phyloP scores from a whole-genome alignment of 2,113 vertebrate species.

The Bolborhynchus lineola region DNA sequence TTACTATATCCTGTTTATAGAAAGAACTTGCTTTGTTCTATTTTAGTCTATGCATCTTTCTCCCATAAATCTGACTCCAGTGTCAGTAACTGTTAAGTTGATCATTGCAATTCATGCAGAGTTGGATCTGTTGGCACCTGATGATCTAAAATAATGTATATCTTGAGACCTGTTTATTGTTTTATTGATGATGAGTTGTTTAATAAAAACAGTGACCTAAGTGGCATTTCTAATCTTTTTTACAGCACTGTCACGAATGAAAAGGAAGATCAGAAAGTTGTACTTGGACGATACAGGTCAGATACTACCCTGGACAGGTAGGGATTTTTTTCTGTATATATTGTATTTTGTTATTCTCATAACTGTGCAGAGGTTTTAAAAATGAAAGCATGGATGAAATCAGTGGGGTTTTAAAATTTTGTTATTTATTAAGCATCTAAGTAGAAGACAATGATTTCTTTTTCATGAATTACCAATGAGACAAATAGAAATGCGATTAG shows the following conservation, averaged over 20 bases:
- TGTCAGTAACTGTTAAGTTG: neutral
- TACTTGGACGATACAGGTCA: conserved; percentile 72
- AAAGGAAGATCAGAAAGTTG: conserved; percentile 63
- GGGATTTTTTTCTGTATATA: neutral
- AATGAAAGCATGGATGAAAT: neutral
- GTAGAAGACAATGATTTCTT: neutral
- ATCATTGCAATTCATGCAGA: neutral
- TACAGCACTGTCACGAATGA: conserved; percentile 38
- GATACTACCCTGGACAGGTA: conserved; percentile 79
- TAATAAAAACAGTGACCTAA: neutral
- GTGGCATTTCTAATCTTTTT: neutral
- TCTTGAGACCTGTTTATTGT: neutral
- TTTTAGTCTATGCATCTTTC: neutral
- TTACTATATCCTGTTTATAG: neutral
- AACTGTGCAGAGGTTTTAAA: neutral
- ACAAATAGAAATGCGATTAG: neutral
- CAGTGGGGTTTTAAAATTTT: accelerated
- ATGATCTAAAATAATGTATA: neutral
- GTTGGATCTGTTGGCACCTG: neutral
- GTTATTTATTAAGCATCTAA: neutral
- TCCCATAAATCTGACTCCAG: neutral
- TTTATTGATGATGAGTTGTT: neutral
- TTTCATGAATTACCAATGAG: neutral
- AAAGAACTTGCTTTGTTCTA: neutral
- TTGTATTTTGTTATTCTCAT: neutral